Evolutionary conservation across 1,140 invertebrate genomes (phyloP).

Genomic region (Tenebrio molitor): DNA sequence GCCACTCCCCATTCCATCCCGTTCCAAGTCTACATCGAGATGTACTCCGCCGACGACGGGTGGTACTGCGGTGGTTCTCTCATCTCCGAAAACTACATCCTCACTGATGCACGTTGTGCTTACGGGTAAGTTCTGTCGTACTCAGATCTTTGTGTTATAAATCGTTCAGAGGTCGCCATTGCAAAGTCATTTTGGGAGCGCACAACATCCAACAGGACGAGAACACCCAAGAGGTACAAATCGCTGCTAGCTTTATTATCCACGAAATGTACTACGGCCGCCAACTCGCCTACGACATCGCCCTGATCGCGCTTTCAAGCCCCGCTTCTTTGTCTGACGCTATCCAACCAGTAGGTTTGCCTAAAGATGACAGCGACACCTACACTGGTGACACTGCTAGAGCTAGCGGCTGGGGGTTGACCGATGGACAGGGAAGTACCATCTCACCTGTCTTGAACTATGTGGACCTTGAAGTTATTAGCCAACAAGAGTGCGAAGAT

Average conservation of each 20-base stretch:
- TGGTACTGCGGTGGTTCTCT: slow-evolving; percentile 70
- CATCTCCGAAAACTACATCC: slow-evolving; percentile 70
- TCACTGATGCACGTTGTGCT: slow-evolving; percentile 73
- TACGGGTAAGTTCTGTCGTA: slow-evolving; percentile 60
- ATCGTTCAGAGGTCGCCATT: slow-evolving; percentile 45
- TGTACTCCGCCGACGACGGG: slow-evolving; percentile 14
- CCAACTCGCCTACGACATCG: slow-evolving; percentile 68
- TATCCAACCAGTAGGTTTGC: slow-evolving; percentile 54
- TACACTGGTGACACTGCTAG: slow-evolving; percentile 61
- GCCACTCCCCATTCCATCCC: slow-evolving; percentile 63
- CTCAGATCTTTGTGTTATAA: background rate
- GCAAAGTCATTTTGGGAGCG: slow-evolving; percentile 52
- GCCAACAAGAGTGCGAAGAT: slow-evolving; percentile 30
- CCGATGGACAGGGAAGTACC: slow-evolving; percentile 58
- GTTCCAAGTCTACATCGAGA: slow-evolving; percentile 64
- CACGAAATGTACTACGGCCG: slow-evolving; percentile 67
- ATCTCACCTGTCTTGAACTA: slow-evolving; percentile 41
- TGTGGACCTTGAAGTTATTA: slow-evolving; percentile 47
- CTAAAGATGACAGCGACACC: slow-evolving; percentile 58
- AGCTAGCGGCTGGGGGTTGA: slow-evolving; percentile 65
- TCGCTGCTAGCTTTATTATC: slow-evolving; percentile 62
- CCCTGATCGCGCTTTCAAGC: slow-evolving; percentile 66
- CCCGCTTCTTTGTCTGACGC: slow-evolving; percentile 52
- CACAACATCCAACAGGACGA: slow-evolving; percentile 56
- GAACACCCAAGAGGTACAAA: slow-evolving; percentile 58